phyloP scores from a whole-genome alignment of 2,888 invertebrate species.

The Morpho achilles region DNA sequence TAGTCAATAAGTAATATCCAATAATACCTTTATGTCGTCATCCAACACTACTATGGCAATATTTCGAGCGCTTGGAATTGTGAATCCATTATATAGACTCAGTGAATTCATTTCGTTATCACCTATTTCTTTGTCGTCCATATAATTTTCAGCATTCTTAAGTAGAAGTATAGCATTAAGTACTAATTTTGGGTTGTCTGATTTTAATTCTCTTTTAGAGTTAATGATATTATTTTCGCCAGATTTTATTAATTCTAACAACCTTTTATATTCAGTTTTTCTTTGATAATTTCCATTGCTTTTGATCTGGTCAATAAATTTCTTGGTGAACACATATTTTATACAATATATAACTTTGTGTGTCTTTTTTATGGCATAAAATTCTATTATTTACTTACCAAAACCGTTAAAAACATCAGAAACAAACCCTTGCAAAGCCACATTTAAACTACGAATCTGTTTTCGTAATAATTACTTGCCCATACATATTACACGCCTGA shows the following conservation, averaged over 20 bases:
- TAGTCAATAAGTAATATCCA: too few species aligned
- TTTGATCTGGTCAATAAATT: neutral
- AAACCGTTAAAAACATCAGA: constrained; percentile 1
- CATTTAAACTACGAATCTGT: constrained; percentile 5
- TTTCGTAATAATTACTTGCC: too few species aligned
- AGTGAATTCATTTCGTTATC: too few species aligned
- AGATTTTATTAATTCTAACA: neutral
- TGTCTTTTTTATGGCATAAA: too few species aligned
- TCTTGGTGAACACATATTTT: neutral
- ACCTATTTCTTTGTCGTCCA: neutral
- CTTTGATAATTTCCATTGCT: too few species aligned
- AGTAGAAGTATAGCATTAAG: neutral
- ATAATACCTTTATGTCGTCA: too few species aligned
- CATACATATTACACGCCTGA: too few species aligned
- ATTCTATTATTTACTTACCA: constrained; percentile 4
- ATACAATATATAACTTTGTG: neutral
- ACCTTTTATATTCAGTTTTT: neutral
- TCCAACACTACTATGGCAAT: too few species aligned
- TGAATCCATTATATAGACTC: too few species aligned
- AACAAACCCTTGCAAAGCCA: constrained; percentile 6
- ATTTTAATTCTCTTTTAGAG: neutral
- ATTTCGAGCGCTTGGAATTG: too few species aligned
- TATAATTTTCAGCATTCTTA: neutral
- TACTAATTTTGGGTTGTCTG: neutral
- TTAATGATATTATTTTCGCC: neutral